Base-by-base conservation (phyloP, 2,797 vertebrate species). In the Enteromius argenteus region DNA sequence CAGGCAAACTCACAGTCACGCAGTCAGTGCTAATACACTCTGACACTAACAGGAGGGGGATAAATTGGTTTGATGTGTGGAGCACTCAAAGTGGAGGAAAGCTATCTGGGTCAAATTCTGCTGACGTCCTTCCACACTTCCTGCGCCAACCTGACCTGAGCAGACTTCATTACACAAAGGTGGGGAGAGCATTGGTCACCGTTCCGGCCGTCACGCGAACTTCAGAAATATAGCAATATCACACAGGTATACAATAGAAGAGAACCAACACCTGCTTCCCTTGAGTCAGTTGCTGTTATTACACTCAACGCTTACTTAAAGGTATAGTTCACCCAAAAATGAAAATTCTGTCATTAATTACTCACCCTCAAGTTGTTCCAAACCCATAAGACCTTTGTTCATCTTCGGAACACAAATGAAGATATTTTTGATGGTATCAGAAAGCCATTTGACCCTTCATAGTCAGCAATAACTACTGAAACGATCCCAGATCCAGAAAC, bases 51-150 rank as follows among this genome's bases (percentile, higher is more conserved):
- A 80, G 78, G 78, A 81, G 81, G 81, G 85, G 81, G 64, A 69
- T 81, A 78, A 77, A 81, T 81, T 77, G 72, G 71, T 87, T 87
- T 87, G 78, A 87, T 87, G 86, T 87, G 86, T 84, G 78, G 82
- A 75, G 79, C 68, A 81, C 79, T 81, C 64, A 81, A 87, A 84
- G 78, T 64, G 81, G 78, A 84, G 53, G 83, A 87, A 77, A 81
- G 86, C 86, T 84, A 77, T 87, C 78, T 84, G 86, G 86, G 82
- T 81, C 81, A 84, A 84, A 87, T 87, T 87, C 86, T 73, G 86
- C 78, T 87, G 82, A 84, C 79, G 79, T 72, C 72, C 74, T 81
- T 39, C 51, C 44, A 77, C 86, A 81, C 81, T 76, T 75, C 71
- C 82, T 77, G 74, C 21, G 35, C 66, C 46, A 83, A 71, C 71